A percentile compares a stretch with the other conserved stretches of the same genome.
Conservation (phyloP, 2,797 vertebrate genomes). For the Chrosomus eos region DNA sequence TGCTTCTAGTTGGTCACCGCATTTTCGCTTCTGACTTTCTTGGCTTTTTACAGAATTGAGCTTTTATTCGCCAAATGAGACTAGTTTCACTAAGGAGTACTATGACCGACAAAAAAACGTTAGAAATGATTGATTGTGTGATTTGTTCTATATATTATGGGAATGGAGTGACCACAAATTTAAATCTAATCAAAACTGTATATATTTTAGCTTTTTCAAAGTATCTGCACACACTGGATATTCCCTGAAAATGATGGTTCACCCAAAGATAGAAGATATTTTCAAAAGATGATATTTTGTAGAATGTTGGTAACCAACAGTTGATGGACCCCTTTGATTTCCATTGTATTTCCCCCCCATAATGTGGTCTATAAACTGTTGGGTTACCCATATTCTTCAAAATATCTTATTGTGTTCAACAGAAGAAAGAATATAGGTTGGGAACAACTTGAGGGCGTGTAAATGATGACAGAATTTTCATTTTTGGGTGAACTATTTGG, state of each 20-base stretch:
- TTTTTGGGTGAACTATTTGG: not conserved
- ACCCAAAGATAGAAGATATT: not conserved
- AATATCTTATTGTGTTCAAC: not conserved
- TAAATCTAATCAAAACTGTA: not conserved
- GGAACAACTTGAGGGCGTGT: not conserved
- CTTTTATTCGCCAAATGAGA: not conserved
- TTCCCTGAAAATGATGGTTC: no score
- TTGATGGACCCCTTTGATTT: not conserved
- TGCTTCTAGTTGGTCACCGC: not conserved
- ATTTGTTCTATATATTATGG: not conserved
- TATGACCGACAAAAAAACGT: not conserved
- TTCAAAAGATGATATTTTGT: not conserved
- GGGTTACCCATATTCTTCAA: not conserved
- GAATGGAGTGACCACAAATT: not conserved
- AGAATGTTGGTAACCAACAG: not conserved
- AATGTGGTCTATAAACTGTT: not conserved
- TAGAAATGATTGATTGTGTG: not conserved
- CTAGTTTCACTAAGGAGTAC: not conserved
- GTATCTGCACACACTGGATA: not conserved
- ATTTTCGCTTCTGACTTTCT: not conserved
- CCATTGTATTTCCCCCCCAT: not conserved
- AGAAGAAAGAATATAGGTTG: not conserved
- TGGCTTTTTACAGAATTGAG: not conserved
- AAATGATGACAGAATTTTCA: not conserved
- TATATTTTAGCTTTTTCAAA: not conserved